Base-by-base conservation (phyloP, 2,113 vertebrate species). In the Pao palembangensis region DNA sequence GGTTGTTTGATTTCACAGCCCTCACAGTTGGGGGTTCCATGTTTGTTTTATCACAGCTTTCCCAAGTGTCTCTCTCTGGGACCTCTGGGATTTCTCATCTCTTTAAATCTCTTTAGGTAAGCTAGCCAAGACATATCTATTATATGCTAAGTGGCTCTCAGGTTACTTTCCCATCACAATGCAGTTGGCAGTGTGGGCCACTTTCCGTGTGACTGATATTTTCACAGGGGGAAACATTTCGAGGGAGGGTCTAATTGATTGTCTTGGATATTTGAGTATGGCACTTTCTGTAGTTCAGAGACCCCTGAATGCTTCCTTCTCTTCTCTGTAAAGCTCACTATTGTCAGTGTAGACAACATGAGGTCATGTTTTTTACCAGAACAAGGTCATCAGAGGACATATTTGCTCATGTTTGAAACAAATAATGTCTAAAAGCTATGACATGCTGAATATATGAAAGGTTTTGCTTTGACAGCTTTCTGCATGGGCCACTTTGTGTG, bases 161-260 rank as follows among this genome's bases (percentile, higher is more conserved):
- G 86, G 80, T 89, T 85, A 92, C 93, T 88, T 85, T 78, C 61
- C 88, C 76, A 82, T 89, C 92, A 83, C 91, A 78, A 64, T 71
- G 70, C 71, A 67, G 84, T 84, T 91, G 85, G 85, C 93, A 67
- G 76, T 88, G 91, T 92, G 92, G 92, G 93, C 92, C 86, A 49
- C 93, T 94, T 93, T 93, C 93, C 90, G 93, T 92, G 93, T 92
- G 91, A 93, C 91, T 89, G 89, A 90, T 95, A 92, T 91, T 89
- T 94, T 94, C 93, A 81, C 82, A 92, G 90, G 92, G 93, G 91
- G 80, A 88, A 90, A 79, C 87, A 87, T 93, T 94, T 95, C 93
- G 94, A 63, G 81, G 73, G 91, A 93, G 85, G 66, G 88, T 85
- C 83, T 93, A 94, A 95, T 94, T 91, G 91, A 91, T 92, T 93